Percentiles rank a stretch among this genome's conserved stretches.
These are phyloP conservation scores for Pseudonaja textilis DNA, from an alignment of 2,113 vertebrate species.

Conservation along the genomic window DNA sequence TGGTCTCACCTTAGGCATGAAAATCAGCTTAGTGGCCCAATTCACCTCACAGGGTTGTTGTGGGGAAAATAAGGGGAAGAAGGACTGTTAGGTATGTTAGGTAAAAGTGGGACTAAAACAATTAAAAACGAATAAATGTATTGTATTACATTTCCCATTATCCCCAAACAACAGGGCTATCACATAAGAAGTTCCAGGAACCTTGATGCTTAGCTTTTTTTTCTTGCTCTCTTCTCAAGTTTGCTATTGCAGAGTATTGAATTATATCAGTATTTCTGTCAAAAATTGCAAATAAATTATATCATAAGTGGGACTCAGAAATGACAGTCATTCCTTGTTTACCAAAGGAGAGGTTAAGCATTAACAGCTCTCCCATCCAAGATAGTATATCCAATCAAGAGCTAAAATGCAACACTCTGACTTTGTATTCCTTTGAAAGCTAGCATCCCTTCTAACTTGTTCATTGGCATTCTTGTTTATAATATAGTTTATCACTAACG, in stretches of 20 bases:
- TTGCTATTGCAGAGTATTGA: neutral
- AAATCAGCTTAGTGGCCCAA: neutral
- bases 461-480: neutral
- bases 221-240: neutral
- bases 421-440: neutral
- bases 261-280: neutral
- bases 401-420: neutral
- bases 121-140: neutral
- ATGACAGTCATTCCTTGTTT: neutral
- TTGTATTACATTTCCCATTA: neutral
- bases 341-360: neutral
- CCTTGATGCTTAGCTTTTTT: neutral
- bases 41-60: neutral
- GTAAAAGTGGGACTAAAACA: neutral
- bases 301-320: neutral
- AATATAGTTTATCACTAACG: neutral
- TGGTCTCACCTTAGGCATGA: neutral
- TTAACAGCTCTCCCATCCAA: neutral
- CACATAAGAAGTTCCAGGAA: neutral
- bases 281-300: neutral
- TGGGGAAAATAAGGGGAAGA: neutral
- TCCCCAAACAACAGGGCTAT: neutral
- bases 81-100: neutral
- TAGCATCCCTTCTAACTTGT: neutral
- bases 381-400: neutral